A percentile compares a stretch with the other conserved stretches of the same genome.
These are phyloP conservation scores for Metopolophium dirhodum DNA, from an alignment of 1,140 invertebrate genomes.

Conservation along the genomic window DNA sequence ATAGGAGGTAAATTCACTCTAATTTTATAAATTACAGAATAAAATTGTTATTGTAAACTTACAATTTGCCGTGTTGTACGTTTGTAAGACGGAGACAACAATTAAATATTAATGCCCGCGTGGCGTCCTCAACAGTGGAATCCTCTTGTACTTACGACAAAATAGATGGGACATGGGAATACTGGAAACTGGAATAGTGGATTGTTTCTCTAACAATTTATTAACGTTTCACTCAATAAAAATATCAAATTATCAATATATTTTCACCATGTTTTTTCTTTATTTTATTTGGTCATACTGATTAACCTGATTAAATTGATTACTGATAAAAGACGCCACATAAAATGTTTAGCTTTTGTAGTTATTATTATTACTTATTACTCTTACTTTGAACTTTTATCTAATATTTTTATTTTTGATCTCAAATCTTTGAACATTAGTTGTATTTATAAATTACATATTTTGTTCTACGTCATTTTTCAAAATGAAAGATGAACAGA, in stretches of 20 bases:
- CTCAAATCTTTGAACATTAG: background rate
- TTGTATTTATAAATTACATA: background rate
- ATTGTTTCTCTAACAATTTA: too few relatives aligned
- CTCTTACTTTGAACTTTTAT: background rate
- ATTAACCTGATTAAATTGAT: conserved; percentile 23
- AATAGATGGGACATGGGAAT: too few relatives aligned
- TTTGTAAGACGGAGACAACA: too few relatives aligned
- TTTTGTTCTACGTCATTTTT: background rate
- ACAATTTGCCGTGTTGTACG: too few relatives aligned
- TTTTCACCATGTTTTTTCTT: conserved; percentile 11
- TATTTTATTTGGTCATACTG: conserved; percentile 28
- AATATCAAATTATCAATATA: background rate
- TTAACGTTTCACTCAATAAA: background rate
- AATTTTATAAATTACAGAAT: too few relatives aligned
- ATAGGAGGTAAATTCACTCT: too few relatives aligned
- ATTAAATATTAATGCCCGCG: too few relatives aligned
- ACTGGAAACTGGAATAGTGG: too few relatives aligned
- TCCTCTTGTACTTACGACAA: too few relatives aligned
- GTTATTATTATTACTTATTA: background rate
- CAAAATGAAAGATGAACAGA: conserved; percentile 54
- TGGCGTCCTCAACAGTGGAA: too few relatives aligned
- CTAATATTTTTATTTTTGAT: background rate
- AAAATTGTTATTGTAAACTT: too few relatives aligned
- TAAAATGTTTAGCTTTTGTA: conserved; percentile 28
- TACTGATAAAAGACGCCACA: conserved; percentile 40